phyloP scores from a whole-genome alignment of 2,888 invertebrate genomes.

The Lymantria monacha region DNA sequence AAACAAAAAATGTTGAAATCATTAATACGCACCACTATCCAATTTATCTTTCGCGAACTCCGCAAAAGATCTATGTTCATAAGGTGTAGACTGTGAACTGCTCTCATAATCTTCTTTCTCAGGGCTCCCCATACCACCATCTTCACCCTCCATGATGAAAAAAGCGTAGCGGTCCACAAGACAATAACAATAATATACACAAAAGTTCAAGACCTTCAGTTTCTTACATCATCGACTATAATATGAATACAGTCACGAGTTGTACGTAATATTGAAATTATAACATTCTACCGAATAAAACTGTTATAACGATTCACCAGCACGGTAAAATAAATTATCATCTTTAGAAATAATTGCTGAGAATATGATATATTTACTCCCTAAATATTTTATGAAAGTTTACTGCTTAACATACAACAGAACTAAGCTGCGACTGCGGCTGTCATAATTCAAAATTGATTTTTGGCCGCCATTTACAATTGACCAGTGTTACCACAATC shows the following conservation, averaged over 20 bases:
- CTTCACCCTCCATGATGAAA: conserved; percentile 65
- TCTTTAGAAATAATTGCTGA: neutral
- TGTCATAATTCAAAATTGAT: conserved; percentile 77
- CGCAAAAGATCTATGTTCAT: conserved; percentile 73
- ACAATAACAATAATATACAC: conserved; percentile 50
- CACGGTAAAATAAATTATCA: too few relatives aligned
- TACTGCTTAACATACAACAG: conserved; percentile 7
- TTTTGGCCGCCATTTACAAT: conserved; percentile 71
- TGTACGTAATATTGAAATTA: neutral
- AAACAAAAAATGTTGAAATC: too few relatives aligned
- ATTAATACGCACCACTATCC: conserved; percentile 65
- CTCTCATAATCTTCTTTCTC: conserved; percentile 70
- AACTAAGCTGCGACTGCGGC: conserved; percentile 32
- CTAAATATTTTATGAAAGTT: neutral
- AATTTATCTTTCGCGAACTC: conserved; percentile 77
- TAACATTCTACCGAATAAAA: neutral
- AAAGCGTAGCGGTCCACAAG: conserved; percentile 21
- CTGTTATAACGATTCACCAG: neutral
- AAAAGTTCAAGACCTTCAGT: conserved; percentile 53
- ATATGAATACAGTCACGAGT: conserved; percentile 31
- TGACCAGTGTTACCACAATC: conserved; percentile 1
- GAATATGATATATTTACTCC: conserved; percentile 34
- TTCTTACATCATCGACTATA: conserved; percentile 79
- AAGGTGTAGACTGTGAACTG: conserved; percentile 72
- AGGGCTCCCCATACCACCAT: conserved; percentile 49